phyloP scores from a whole-genome alignment of 2,797 vertebrate genomes.

The Sarcoramphus papa region DNA sequence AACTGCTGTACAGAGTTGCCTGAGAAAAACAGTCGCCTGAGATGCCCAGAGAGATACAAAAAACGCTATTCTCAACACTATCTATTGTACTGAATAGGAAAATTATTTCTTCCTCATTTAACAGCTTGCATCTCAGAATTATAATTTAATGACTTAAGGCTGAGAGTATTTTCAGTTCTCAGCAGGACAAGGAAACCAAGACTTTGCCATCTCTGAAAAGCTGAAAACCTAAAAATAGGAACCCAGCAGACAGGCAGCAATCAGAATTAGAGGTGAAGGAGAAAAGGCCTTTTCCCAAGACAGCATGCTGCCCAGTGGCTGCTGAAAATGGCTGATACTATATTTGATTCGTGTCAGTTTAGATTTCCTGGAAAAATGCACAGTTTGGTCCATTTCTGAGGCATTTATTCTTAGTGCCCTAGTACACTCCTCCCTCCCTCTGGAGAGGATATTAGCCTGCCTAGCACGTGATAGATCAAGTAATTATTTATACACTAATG shows the following conservation, averaged over 20 bases:
- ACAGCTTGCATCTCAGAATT: not conserved
- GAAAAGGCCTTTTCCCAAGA: not conserved
- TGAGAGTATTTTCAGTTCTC: not conserved
- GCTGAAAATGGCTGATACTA: not conserved
- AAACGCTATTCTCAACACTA: not conserved
- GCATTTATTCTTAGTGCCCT: not conserved
- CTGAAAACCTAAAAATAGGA: not conserved
- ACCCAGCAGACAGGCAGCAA: not conserved
- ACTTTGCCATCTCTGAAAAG: not conserved
- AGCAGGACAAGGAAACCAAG: not conserved
- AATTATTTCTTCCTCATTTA: not conserved
- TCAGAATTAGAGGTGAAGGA: not conserved
- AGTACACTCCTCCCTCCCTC: not conserved
- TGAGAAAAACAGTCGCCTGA: not conserved
- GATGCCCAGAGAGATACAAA: not conserved
- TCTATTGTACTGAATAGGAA: not conserved
- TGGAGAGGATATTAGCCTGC: not conserved
- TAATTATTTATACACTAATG: not conserved
- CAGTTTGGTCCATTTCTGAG: not conserved
- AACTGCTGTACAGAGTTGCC: not conserved
- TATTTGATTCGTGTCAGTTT: not conserved
- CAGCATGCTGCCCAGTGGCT: not conserved
- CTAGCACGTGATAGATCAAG: not conserved
- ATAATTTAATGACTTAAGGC: not conserved
- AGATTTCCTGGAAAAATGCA: not conserved